Evolutionary conservation across 2,888 invertebrate species (phyloP).

Genomic region (Agrochola litura): DNA sequence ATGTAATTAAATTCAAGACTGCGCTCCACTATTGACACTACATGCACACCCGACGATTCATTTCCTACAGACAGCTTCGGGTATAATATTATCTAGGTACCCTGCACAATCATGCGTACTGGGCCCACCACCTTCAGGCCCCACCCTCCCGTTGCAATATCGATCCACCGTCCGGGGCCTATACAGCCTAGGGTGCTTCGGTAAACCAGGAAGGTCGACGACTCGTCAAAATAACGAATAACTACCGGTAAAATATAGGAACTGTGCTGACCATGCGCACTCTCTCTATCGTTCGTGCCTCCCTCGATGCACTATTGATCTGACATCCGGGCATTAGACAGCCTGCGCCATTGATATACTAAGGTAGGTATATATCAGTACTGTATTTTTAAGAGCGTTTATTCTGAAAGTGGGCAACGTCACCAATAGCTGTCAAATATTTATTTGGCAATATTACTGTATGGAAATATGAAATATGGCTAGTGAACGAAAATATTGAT

Average conservation of each 20-base stretch:
- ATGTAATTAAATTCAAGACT: not conserved
- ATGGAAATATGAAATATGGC: too few species aligned
- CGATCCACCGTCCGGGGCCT: not conserved
- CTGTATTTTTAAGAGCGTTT: too few species aligned
- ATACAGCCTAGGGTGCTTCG: not conserved
- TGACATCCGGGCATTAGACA: not conserved
- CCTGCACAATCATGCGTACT: constrained; percentile 39
- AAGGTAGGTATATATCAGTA: not conserved
- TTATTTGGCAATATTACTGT: too few species aligned
- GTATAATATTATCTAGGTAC: not conserved
- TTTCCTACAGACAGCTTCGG: too few species aligned
- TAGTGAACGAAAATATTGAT: too few species aligned
- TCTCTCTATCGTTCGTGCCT: not conserved
- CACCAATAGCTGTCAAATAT: too few species aligned
- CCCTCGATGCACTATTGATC: constrained; percentile 20
- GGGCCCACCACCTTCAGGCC: not conserved
- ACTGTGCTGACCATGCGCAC: too few species aligned
- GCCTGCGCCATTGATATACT: not conserved
- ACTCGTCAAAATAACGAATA: not conserved
- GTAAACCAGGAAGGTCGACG: too few species aligned
- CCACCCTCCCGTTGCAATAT: constrained; percentile 34
- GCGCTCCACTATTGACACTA: not conserved
- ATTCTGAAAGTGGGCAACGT: too few species aligned
- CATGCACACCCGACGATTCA: not conserved
- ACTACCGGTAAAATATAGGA: not conserved